These are phyloP conservation scores for Thysanoteuthis rhombus DNA, from an alignment of 2,888 invertebrate species.

Conservation along the genomic window DNA sequence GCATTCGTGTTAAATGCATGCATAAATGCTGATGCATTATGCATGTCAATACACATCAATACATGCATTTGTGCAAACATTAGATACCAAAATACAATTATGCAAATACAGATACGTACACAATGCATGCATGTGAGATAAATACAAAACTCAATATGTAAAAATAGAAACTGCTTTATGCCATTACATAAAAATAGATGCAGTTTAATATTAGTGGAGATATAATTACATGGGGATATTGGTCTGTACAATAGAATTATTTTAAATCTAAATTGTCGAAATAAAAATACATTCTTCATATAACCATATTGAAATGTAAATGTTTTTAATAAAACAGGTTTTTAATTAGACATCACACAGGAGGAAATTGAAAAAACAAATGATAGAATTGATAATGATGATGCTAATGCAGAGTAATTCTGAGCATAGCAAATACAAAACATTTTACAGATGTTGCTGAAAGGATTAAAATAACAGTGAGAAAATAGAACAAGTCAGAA, in stretches of 20 bases:
- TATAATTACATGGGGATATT: background rate
- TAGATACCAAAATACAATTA: background rate
- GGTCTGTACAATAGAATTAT: background rate
- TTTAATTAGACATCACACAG: background rate
- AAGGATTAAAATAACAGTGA: background rate
- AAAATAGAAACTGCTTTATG: background rate
- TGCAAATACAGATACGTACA: background rate
- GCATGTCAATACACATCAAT: background rate
- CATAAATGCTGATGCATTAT: background rate
- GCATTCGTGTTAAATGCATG: background rate
- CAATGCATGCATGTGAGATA: background rate
- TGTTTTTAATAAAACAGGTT: background rate
- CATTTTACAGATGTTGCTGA: background rate
- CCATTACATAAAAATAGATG: background rate
- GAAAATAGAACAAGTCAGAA: background rate
- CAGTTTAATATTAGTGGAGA: too few relatives aligned
- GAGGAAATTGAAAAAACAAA: background rate
- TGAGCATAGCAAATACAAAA: conserved; percentile 12
- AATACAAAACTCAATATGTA: background rate
- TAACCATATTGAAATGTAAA: background rate
- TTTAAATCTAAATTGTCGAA: background rate
- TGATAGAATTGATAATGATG: conserved; percentile 12
- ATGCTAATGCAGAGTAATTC: background rate
- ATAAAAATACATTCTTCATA: background rate
- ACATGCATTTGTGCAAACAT: background rate